Base-by-base conservation (phyloP, 2,888 invertebrate species). In the Rotaria macrura region DNA sequence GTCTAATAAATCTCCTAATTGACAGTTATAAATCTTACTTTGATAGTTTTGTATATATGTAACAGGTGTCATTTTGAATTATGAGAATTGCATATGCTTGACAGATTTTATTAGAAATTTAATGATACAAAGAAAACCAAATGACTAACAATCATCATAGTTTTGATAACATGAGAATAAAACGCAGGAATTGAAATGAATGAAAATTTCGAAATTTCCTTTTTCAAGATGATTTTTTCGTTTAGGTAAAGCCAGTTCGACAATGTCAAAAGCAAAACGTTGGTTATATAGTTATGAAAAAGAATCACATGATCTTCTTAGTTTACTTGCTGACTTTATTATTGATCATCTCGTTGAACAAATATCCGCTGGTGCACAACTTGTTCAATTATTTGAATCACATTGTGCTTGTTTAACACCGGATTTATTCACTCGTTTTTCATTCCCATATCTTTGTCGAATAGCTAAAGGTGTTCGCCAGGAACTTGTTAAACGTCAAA, bases 261-360 rank as follows among this genome's bases (percentile, higher is more conserved):
- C 96, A 0, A 94, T 95, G 93, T 94, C 95, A 1, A 95, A 95
- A 91, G 94, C 97, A 14, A 95, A 97, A 89, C 93, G 93, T 87
- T 98, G 97, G 96, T 92, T 98, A 1, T 94, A 94, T 87, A 93
- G 93, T 85, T 93, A 95, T 90, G 94, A 95, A 7, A 93, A 94
- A 87, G 94, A 94, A 88, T 93, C 95, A 14, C 94, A 94, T 88
- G 92, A 93, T 87, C 92, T 98, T 10, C 91, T 98, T n/a, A 92
- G 93, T 87, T 91, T 94, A 49, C 91, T 98, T 83, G 94, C 95
- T 1, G 93, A 94, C 89, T 93, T 95, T 47, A 94, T 96, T 87
- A 93, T 95, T 55, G 94, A 95, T 89, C 97, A 97, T 91, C 92
- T 97, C 87, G 94, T 95, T n/a, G 94, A 94, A 93, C 97, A 97